Evolutionary conservation across 1,140 invertebrate genomes (phyloP), one percentile per base, ranked within the genome.

Genomic region (Cotesia chilonis): DNA sequence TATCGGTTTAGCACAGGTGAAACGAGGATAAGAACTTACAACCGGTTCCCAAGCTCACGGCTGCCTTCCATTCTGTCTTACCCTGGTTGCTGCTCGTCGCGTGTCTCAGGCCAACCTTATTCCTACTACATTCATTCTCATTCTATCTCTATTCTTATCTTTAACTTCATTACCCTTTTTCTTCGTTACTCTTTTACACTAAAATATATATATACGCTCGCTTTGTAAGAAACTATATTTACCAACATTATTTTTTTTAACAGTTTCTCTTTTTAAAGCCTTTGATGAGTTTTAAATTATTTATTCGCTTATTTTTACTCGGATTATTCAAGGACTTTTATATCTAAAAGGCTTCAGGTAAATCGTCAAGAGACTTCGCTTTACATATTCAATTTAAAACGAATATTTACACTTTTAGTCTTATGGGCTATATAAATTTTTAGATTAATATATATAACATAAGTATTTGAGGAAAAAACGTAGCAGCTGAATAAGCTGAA

Each of bases 31-130:
- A 38, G 70, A 77, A 51, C 66, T 75, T 57, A 59, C 73, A 80
- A 81, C 82, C 81, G 81, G 82, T 84, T 82, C 74, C 47, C 47
- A 70, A 68, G 60, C 55, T 71, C 68, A 51, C 72, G 55, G 65
- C 69, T 47, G 14, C 38, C 38, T 38, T 51, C 28, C 38, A 17
- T 38, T 51, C 28, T 63, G 35, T 14, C 41, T 20, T 14, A 20
- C 52, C 12, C n/a, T 12, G 14, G 51, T 7, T 6, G 12, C n/a
- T 12, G 14, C 66, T 1, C 10, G 12, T 68, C 66, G 28, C 68
- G 55, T 61, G 57, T 61, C 68, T 61, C 41, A 55, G 7, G 12
- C 55, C 72, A 75, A 71, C 75, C 75, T 66, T 41, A 66, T 81
- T 75, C 60, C 71, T 59, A 47, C 28, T 59, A 36, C 55, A n/a